Evolutionary conservation across 2,113 vertebrate genomes (phyloP).

Genomic region (Dolichotis patagonum): DNA sequence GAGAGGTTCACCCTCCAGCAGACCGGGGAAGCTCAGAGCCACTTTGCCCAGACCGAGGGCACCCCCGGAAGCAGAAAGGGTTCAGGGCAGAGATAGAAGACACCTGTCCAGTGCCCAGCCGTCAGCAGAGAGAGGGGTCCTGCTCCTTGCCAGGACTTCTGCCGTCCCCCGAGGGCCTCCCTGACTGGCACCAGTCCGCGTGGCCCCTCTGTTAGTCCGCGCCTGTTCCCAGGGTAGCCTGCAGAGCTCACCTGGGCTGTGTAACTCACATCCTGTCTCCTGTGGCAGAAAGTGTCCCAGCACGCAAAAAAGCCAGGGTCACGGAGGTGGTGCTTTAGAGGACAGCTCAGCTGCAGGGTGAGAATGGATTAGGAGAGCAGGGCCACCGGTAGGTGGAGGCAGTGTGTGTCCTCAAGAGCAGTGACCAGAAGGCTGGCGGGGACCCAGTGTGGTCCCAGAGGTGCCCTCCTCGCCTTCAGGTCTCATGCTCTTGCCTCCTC

Average conservation of each 20-base stretch:
- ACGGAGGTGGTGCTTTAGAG: neutral
- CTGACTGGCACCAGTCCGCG: neutral
- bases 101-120: neutral
- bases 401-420: neutral
- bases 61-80: neutral
- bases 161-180: neutral
- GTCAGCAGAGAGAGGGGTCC: rapidly evolving
- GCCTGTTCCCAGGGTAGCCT: neutral
- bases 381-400: neutral
- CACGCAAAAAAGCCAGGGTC: neutral
- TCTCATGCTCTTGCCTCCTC: neutral
- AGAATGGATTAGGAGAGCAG: neutral
- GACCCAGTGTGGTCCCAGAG: neutral
- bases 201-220: neutral
- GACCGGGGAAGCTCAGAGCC: neutral
- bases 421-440: neutral
- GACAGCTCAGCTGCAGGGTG: neutral
- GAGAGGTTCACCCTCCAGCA: neutral
- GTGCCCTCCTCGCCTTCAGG: neutral
- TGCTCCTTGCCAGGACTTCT: no score
- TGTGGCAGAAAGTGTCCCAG: neutral
- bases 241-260: neutral
- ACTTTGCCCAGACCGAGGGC: neutral
- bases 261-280: neutral
- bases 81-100: neutral